These are phyloP conservation scores for Troilus luridus DNA, from an alignment of 2,888 invertebrate species.

Conservation along the genomic window DNA sequence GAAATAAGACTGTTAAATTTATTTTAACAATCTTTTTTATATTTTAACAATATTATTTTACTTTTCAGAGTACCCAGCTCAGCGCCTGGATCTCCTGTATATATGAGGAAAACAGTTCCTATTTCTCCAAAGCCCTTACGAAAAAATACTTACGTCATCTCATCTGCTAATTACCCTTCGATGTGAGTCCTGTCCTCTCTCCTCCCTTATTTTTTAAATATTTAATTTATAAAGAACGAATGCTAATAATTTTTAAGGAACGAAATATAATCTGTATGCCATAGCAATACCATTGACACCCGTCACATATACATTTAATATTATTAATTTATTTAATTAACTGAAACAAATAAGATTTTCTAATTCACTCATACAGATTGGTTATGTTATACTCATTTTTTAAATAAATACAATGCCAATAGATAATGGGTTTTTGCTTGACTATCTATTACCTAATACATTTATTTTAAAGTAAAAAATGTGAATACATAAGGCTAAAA, in stretches of 20 bases:
- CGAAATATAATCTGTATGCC: neutral
- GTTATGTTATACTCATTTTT: neutral
- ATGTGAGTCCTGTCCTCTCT: slow-evolving; percentile 62
- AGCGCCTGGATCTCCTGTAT: slow-evolving; percentile 63
- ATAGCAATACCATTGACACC: neutral
- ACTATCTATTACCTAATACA: neutral
- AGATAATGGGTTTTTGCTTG: neutral
- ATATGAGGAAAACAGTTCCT: slow-evolving; percentile 61
- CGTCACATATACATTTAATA: neutral
- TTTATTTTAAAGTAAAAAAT: neutral
- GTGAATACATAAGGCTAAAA: too few relatives aligned
- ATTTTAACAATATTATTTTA: neutral
- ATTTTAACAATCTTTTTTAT: neutral
- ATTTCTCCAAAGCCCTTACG: slow-evolving; percentile 62
- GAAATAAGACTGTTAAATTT: too few relatives aligned
- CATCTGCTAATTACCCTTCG: slow-evolving; percentile 62
- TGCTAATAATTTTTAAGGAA: neutral
- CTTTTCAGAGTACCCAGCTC: slow-evolving; percentile 58
- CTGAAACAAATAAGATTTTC: neutral
- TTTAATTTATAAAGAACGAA: neutral
- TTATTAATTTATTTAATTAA: slow-evolving; percentile 18
- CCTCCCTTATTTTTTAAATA: neutral
- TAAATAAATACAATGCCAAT: neutral
- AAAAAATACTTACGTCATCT: slow-evolving; percentile 62
- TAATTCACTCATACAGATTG: neutral